Conservation (phyloP, 2,797 vertebrate genomes). For the Acrossocheilus fasciatus region DNA sequence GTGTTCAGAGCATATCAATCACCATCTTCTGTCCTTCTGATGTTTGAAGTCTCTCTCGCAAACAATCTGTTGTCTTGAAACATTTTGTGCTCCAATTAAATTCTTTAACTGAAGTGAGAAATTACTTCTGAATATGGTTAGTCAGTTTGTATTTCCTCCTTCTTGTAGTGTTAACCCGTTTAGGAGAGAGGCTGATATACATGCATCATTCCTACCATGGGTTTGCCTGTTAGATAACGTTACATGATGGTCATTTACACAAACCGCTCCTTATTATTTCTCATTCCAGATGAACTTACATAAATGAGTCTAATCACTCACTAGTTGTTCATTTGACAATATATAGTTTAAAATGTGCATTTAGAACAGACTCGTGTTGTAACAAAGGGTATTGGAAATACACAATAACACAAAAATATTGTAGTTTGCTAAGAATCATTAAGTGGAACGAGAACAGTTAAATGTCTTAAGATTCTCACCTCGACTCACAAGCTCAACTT, state of each 20-base stretch:
- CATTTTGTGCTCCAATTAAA: background rate
- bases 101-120: background rate
- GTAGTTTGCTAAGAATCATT: background rate
- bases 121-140: background rate
- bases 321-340: background rate
- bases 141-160: background rate
- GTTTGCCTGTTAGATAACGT: background rate
- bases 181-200: background rate
- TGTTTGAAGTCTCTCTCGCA: background rate
- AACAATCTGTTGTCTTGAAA: background rate
- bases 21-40: background rate
- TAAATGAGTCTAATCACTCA: background rate
- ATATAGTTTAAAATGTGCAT: background rate
- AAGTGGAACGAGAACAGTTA: background rate
- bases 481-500: slow-evolving; percentile 56
- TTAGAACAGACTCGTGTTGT: background rate
- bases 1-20: background rate
- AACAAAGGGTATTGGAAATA: background rate
- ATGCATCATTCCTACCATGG: background rate
- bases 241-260: background rate
- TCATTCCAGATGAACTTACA: background rate
- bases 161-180: background rate
- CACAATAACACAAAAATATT: background rate
- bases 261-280: background rate
- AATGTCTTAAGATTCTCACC: slow-evolving; percentile 56